These are phyloP conservation scores for Aphidius colemani DNA, from an alignment of 2,888 invertebrate genomes.

Conservation along the genomic window DNA sequence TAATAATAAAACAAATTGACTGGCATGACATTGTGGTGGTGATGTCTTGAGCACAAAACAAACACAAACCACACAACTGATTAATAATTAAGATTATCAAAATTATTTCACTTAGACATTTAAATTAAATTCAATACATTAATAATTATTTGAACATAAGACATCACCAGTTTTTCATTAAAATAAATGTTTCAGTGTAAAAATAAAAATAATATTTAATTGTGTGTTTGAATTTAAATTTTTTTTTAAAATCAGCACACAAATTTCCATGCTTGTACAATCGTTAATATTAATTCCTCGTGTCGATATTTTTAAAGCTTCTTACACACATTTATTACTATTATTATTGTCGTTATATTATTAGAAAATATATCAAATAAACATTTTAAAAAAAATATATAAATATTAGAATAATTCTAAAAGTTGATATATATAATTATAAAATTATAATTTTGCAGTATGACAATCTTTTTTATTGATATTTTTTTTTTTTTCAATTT, in stretches of 20 bases:
- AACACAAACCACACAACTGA: background rate
- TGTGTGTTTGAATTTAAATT: background rate
- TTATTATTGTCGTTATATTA: too few species aligned
- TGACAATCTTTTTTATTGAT: too few species aligned
- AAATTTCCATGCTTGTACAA: conserved; percentile 38
- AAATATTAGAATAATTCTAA: too few species aligned
- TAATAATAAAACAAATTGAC: conserved; percentile 32
- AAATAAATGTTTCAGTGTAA: conserved; percentile 1
- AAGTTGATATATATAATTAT: too few species aligned
- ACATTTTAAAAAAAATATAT: too few species aligned
- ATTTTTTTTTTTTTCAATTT: too few species aligned
- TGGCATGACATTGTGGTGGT: background rate
- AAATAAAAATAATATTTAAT: conserved; percentile 2
- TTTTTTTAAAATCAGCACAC: conserved; percentile 18
- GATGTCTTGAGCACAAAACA: background rate
- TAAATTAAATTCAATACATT: too few species aligned
- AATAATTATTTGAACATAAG: background rate
- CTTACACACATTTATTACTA: too few species aligned
- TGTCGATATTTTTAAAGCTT: conserved; percentile 9
- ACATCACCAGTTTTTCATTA: background rate
- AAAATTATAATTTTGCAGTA: too few species aligned
- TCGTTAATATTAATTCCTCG: conserved; percentile 19
- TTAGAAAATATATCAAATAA: too few species aligned
- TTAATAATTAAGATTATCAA: background rate
- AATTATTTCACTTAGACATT: background rate